Conservation (phyloP, 2,888 invertebrate species). For the Drosophila acutilabella region DNA sequence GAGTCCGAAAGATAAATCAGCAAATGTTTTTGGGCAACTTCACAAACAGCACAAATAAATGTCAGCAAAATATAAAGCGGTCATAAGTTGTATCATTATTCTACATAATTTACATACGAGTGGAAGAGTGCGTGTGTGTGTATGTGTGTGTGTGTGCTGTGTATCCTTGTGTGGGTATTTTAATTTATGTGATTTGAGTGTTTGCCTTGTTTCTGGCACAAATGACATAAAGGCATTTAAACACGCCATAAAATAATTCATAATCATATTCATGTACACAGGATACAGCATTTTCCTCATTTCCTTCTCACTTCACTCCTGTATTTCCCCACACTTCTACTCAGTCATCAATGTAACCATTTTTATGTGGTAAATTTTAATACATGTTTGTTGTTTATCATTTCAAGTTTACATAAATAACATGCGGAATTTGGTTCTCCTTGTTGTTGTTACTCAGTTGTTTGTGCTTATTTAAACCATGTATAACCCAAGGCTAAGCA, state of each 20-base stretch:
- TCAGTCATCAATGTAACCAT: slow-evolving; percentile 52
- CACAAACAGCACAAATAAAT: slow-evolving; percentile 59
- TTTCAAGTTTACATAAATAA: slow-evolving; percentile 58
- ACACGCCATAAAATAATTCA: slow-evolving; percentile 84
- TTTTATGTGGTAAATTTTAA: slow-evolving; percentile 70
- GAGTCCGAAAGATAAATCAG: slow-evolving; percentile 66
- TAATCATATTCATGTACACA: slow-evolving; percentile 79
- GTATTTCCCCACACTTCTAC: neutral
- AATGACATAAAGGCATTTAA: slow-evolving; percentile 83
- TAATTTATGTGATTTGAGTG: slow-evolving; percentile 81
- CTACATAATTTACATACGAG: slow-evolving; percentile 50
- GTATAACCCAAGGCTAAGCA: slow-evolving; percentile 19
- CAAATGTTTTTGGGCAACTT: slow-evolving; percentile 42
- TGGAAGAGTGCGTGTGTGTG: neutral
- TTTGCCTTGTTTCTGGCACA: slow-evolving; percentile 74
- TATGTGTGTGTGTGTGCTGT: slow-evolving; percentile 19
- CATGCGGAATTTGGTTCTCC: slow-evolving; percentile 34
- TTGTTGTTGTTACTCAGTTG: slow-evolving; percentile 13
- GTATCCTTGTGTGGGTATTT: slow-evolving; percentile 51
- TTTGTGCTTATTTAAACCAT: slow-evolving; percentile 28
- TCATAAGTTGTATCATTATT: slow-evolving; percentile 78
- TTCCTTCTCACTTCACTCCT: slow-evolving; percentile 13
- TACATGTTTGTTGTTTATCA: slow-evolving; percentile 76
- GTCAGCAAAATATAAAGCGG: slow-evolving; percentile 68
- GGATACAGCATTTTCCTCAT: slow-evolving; percentile 42